phyloP scores from a whole-genome alignment of 2,888 invertebrate species.

The Lysandra bellargus region DNA sequence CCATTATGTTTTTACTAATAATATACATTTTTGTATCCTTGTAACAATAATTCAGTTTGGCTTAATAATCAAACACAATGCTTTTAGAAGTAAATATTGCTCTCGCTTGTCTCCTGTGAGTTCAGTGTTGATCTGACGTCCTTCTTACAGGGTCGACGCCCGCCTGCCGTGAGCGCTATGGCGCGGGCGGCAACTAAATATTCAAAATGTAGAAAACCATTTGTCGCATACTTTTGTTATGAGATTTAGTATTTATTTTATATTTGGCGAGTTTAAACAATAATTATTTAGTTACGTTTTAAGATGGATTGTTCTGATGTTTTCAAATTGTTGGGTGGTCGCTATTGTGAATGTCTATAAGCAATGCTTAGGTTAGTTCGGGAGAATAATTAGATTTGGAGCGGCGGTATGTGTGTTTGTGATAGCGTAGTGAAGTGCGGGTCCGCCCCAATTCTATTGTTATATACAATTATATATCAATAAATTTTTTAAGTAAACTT shows the following conservation, averaged over 20 bases:
- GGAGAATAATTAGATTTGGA: slow-evolving; percentile 39
- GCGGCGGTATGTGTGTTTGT: slow-evolving; percentile 49
- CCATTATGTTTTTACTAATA: neutral
- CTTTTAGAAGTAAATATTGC: neutral
- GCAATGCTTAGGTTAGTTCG: slow-evolving; percentile 25
- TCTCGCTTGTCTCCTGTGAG: neutral
- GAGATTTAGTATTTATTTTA: slow-evolving; percentile 18
- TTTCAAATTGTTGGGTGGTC: slow-evolving; percentile 17
- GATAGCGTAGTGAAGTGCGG: slow-evolving; percentile 48
- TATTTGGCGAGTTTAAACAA: slow-evolving; percentile 22
- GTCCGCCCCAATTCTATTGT: slow-evolving; percentile 63
- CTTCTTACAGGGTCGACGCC: neutral
- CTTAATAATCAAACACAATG: slow-evolving; percentile 3
- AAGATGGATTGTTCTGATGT: slow-evolving; percentile 24
- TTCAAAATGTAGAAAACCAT: slow-evolving; percentile 2
- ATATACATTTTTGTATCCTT: neutral
- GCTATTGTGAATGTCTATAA: slow-evolving; percentile 22
- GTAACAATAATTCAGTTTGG: neutral
- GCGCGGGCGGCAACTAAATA: neutral
- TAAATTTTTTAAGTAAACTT: slow-evolving; percentile 75
- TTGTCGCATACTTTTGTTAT: neutral
- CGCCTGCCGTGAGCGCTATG: neutral
- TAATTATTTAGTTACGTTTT: slow-evolving; percentile 21
- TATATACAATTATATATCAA: slow-evolving; percentile 77
- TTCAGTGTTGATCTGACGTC: neutral